phyloP scores from a whole-genome alignment of 2,888 invertebrate species.

The Tribolium freemani region DNA sequence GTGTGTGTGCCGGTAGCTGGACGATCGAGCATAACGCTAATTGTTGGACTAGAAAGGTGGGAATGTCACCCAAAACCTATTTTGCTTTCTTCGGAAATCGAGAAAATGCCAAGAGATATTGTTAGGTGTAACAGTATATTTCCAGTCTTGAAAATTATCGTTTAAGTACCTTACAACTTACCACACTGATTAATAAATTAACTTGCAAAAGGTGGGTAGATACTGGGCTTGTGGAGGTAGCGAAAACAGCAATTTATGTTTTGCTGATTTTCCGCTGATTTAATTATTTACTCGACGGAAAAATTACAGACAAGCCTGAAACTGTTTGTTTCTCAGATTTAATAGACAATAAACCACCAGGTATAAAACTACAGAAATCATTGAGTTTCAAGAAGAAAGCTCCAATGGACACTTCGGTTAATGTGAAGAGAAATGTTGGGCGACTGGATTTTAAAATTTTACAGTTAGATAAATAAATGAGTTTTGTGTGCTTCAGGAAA shows the following conservation, averaged over 20 bases:
- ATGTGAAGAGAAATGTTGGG: no score
- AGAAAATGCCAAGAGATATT: not conserved
- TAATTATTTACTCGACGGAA: not conserved
- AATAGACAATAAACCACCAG: no score
- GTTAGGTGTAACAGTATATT: not conserved
- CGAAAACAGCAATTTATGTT: not conserved
- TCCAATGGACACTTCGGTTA: no score
- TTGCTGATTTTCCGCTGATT: not conserved
- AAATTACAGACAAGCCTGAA: not conserved
- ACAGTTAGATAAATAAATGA: not conserved
- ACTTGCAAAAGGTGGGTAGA: not conserved
- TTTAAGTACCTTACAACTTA: not conserved
- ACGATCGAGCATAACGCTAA: conserved; percentile 28
- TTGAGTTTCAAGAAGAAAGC: no score
- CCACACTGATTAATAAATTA: not conserved
- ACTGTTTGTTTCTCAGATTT: no score
- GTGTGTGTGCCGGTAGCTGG: not conserved
- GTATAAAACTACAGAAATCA: no score
- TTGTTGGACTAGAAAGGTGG: conserved; percentile 6
- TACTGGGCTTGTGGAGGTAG: not conserved
- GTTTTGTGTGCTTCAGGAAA: not conserved
- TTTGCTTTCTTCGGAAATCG: no score
- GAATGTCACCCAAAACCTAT: not conserved
- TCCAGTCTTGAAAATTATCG: not conserved
- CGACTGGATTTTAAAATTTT: no score